Conservation (phyloP, 2,797 vertebrate genomes). For the Pseudochirops corinnae region DNA sequence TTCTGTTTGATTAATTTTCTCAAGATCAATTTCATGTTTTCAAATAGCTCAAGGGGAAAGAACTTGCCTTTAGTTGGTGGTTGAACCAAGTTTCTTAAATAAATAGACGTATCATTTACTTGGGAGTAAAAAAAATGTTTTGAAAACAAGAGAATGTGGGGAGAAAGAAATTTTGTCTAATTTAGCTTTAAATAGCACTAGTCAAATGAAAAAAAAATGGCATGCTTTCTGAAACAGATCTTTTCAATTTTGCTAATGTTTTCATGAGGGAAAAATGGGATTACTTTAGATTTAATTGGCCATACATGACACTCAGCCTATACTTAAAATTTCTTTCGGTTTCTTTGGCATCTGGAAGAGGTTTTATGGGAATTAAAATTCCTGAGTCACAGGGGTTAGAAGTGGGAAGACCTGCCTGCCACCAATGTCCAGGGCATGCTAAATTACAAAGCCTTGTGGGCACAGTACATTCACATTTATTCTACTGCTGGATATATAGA, state of each 20-base stretch:
- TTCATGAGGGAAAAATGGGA: not conserved
- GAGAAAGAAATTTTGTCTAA: not conserved
- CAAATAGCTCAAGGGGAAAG: not conserved
- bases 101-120: not conserved
- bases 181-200: not conserved
- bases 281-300: not conserved
- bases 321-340: not conserved
- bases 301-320: not conserved
- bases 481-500: not conserved
- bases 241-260: not conserved
- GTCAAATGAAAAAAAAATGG: not conserved
- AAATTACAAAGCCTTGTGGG: not conserved
- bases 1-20: conserved; percentile 1
- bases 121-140: not conserved
- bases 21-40: not conserved
- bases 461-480: not conserved
- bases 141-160: not conserved
- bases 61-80: not conserved
- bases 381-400: not conserved
- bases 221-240: not conserved
- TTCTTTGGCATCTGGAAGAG: not conserved
- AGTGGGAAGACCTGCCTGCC: not conserved
- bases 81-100: not conserved
- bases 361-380: not conserved
- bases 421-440: not conserved